Evolutionary conservation across 2,888 invertebrate genomes (phyloP).

Genomic region (Rhodophaea formosa): DNA sequence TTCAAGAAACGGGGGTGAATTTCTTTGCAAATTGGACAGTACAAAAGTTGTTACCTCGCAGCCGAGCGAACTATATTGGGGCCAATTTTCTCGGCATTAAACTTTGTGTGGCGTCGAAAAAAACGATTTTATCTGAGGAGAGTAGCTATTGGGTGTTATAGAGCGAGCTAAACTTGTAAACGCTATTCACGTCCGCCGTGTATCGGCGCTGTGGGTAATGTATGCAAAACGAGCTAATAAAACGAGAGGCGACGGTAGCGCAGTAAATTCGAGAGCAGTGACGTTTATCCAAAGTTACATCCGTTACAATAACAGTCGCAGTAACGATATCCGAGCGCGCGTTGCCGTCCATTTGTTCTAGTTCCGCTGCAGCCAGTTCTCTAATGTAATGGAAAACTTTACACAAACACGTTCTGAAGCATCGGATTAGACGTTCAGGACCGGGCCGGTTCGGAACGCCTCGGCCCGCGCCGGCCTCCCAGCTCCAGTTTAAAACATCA

Average conservation of each 20-base stretch:
- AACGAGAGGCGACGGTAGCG: slow-evolving; percentile 58
- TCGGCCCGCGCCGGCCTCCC: slow-evolving; percentile 21
- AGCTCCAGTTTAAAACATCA: slow-evolving; percentile 43
- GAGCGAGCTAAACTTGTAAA: slow-evolving; percentile 39
- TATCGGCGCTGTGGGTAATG: slow-evolving; percentile 60
- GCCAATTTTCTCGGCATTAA: slow-evolving; percentile 48
- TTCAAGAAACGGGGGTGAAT: slow-evolving; percentile 42
- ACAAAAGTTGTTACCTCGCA: slow-evolving; percentile 48
- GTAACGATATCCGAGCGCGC: slow-evolving; percentile 71
- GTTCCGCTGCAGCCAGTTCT: slow-evolving; percentile 53
- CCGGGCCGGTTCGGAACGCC: slow-evolving; percentile 30
- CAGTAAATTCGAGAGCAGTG: slow-evolving; percentile 74
- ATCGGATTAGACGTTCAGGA: slow-evolving; percentile 55
- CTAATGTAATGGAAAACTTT: slow-evolving; percentile 73
- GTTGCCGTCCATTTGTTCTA: slow-evolving; percentile 69
- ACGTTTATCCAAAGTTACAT: slow-evolving; percentile 80
- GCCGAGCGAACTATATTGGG: slow-evolving; percentile 43
- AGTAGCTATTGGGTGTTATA: slow-evolving; percentile 13
- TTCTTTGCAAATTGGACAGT: slow-evolving; percentile 57
- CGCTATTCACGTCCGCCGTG: slow-evolving; percentile 43
- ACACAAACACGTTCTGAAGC: slow-evolving; percentile 60
- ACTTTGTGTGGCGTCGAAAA: slow-evolving; percentile 35
- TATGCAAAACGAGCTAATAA: slow-evolving; percentile 76
- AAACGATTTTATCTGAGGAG: slow-evolving; percentile 23
- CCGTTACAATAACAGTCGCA: slow-evolving; percentile 76